Percentiles rank a stretch among this genome's conserved stretches.
phyloP scores from a whole-genome alignment of 92 coral and sea anemone genomes.

The Nematostella vectensis region DNA sequence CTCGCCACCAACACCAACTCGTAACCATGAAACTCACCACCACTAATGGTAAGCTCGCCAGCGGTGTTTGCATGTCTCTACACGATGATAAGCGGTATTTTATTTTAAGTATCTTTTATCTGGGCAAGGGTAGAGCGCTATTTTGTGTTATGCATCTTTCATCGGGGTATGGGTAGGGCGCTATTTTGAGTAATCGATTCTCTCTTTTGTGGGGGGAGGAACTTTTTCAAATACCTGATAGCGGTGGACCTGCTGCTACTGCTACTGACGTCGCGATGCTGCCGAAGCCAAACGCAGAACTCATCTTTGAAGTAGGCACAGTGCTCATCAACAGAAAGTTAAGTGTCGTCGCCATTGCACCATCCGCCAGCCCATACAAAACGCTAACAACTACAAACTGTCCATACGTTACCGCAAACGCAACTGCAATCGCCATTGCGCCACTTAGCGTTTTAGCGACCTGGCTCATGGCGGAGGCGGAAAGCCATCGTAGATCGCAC shows the following conservation, averaged over 20 bases:
- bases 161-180: too few species aligned
- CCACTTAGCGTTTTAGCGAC: constrained; percentile 20
- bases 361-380: constrained; percentile 45
- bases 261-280: constrained; percentile 19
- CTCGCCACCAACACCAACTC: too few species aligned
- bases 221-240: constrained; percentile 43
- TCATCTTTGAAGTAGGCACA: constrained; percentile 9
- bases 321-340: constrained; percentile 19
- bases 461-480: constrained; percentile 16
- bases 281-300: constrained; percentile 35
- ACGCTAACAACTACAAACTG: constrained; percentile 18
- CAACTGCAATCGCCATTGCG: constrained; percentile 10
- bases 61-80: too few species aligned
- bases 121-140: too few species aligned
- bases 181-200: too few species aligned
- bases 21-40: too few species aligned
- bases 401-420: constrained; percentile 16
- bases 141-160: too few species aligned
- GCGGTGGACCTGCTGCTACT: constrained; percentile 39
- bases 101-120: too few species aligned
- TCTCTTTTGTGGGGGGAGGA: too few species aligned
- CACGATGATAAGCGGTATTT: too few species aligned
- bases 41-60: too few species aligned
- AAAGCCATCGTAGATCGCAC: constrained; percentile 20
- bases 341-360: constrained; percentile 18